Evolutionary conservation across 2,888 invertebrate species (phyloP), one percentile per base, ranked within the genome.

Genomic region (Apodemia zela): DNA sequence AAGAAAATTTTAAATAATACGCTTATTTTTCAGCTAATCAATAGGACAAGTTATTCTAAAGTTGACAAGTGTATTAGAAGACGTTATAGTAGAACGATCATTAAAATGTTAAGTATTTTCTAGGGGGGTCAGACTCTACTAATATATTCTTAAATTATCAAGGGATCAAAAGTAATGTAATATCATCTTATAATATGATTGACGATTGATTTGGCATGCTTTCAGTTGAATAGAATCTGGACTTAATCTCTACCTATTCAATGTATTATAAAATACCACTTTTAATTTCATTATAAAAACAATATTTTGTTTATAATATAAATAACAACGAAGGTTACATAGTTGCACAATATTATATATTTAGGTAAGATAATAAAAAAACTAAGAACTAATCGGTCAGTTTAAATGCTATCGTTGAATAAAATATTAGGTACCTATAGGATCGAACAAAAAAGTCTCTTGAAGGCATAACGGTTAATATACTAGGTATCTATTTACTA

Each of bases 241-340:
- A 59, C 38, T 63, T 42, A 45, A 61, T 63, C 62, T 63, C 62
- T 63, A 63, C 62, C 62, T 59, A 63, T 63, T 63, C 62, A 47
- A 45, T 59, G 58, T 59, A 42, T 17, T 11, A 6, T 42, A 42
- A 42, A 15, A 42, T 42, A 33, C 33, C 33, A 33, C 0, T 15
- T 42, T 42, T 13, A 5, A 42, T 42, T n/a, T 42, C 6, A 42
- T 6, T 42, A 15, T 2, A 42, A n/a, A 42, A 42, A 33, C 8
- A 42, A 42, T 2, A 13, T 15, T 5, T 15, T 42, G 15, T 2
- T 15, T 4, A 42, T 15, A 42, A 15, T 15, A 4, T 15, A 42
- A 15, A 42, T 15, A 1, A 42, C 15, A 15, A 42, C 42, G 5
- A 15, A 42, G 6, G 15, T 15, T 42, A 42, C 4, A 42, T 42